phyloP scores from a whole-genome alignment of 1,140 invertebrate species.

The Brevipalpus yothersi region DNA sequence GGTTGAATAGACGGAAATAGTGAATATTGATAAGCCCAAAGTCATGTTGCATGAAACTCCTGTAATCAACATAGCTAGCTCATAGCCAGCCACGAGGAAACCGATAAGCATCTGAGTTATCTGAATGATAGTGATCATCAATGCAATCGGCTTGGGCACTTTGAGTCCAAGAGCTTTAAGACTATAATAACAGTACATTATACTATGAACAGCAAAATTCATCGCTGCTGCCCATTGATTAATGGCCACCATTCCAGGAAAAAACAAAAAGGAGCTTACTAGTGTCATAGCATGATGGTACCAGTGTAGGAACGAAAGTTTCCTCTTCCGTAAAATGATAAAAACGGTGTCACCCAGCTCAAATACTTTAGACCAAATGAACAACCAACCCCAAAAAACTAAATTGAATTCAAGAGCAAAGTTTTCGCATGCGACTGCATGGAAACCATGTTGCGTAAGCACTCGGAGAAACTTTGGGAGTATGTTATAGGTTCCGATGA shows the following conservation, averaged over 20 bases:
- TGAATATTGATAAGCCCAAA: background rate
- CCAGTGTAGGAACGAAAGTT: conserved; percentile 32
- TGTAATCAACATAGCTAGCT: background rate
- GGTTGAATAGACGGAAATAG: conserved; percentile 1
- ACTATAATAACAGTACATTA: conserved; percentile 28
- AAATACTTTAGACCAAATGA: conserved; percentile 60
- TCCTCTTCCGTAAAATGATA: conserved; percentile 26
- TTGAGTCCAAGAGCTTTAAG: conserved; percentile 22
- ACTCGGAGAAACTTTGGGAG: conserved; percentile 62
- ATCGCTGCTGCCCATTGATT: conserved; percentile 27
- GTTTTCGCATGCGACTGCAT: conserved; percentile 74
- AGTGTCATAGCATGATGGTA: conserved; percentile 30
- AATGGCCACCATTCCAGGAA: conserved; percentile 12
- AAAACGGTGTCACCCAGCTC: conserved; percentile 31
- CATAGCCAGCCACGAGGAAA: conserved; percentile 8
- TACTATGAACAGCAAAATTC: conserved; percentile 26
- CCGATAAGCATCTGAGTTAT: conserved; percentile 28
- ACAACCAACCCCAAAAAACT: conserved; percentile 91
- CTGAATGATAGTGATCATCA: conserved; percentile 27
- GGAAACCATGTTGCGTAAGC: conserved; percentile 56
- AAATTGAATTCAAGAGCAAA: conserved; percentile 60
- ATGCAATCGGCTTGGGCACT: conserved; percentile 23
- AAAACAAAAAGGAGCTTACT: conserved; percentile 19
- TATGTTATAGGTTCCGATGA: conserved; percentile 62
- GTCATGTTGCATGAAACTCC: background rate